Percentiles rank a stretch among this genome's conserved stretches.
Evolutionary conservation across 2,888 invertebrate species (phyloP).

Genomic region (Chirona hameri): DNA sequence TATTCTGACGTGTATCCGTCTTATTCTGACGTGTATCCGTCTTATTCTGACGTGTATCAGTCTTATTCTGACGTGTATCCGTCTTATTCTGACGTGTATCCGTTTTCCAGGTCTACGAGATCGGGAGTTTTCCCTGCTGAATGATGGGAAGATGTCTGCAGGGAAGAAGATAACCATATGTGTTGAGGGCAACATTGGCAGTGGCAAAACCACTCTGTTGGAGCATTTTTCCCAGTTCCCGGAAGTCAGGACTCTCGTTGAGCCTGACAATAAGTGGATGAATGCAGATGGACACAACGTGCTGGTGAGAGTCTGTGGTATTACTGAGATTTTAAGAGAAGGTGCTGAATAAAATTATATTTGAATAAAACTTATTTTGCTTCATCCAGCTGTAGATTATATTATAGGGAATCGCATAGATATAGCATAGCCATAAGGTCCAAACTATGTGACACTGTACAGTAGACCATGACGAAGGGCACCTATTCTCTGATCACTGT

Average conservation of each 20-base stretch:
- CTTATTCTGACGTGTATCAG: no score
- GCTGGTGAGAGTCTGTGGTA: conserved; percentile 49
- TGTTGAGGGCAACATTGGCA: conserved; percentile 86
- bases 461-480: no score
- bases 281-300: conserved; percentile 74
- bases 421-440: not conserved
- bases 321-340: conserved; percentile 10
- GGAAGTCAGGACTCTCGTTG: conserved; percentile 57
- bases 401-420: not conserved
- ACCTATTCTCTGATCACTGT: not conserved
- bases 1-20: no score
- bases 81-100: no score
- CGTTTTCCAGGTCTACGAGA: no score
- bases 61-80: no score
- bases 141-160: not conserved
- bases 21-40: no score
- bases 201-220: conserved; percentile 83
- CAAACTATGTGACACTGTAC: not conserved
- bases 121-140: not conserved
- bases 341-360: not conserved
- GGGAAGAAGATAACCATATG: conserved; percentile 60
- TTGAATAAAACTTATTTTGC: not conserved
- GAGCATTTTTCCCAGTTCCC: conserved; percentile 71
- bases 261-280: conserved; percentile 83
- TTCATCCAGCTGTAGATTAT: not conserved